phyloP scores from a whole-genome alignment of 2,888 invertebrate species.

The Eilema sororculum region DNA sequence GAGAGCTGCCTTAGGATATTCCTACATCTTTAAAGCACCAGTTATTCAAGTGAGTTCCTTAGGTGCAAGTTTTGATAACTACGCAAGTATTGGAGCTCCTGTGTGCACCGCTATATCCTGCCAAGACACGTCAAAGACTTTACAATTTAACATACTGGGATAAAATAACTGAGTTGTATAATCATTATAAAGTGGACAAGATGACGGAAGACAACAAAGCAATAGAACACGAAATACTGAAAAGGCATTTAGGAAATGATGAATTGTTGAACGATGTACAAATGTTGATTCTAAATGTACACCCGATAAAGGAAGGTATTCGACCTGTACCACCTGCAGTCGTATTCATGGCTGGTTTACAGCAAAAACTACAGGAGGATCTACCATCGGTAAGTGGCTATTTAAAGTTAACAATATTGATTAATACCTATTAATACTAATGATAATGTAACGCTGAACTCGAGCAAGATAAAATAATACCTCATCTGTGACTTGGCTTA shows the following conservation, averaged over 20 bases:
- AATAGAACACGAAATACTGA: slow-evolving; percentile 32
- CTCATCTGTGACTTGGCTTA: too few species aligned
- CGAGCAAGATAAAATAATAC: too few species aligned
- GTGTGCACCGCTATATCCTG: slow-evolving; percentile 54
- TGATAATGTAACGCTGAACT: too few species aligned
- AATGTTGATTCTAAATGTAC: slow-evolving; percentile 56
- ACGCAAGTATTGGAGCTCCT: slow-evolving; percentile 53
- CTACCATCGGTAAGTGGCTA: slow-evolving; percentile 50
- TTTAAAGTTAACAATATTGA: too few species aligned
- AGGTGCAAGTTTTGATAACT: slow-evolving; percentile 41
- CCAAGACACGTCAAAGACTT: slow-evolving; percentile 35
- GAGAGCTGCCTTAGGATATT: slow-evolving; percentile 41
- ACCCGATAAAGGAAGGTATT: slow-evolving; percentile 57
- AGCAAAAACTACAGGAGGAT: slow-evolving; percentile 44
- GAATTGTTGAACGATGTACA: slow-evolving; percentile 55
- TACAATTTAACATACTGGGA: slow-evolving; percentile 57
- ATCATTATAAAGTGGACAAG: slow-evolving; percentile 25
- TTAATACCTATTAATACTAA: too few species aligned
- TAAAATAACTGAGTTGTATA: slow-evolving; percentile 50
- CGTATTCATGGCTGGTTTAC: slow-evolving; percentile 57
- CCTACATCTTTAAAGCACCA: slow-evolving; percentile 51
- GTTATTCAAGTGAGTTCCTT: slow-evolving; percentile 62
- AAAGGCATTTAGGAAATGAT: slow-evolving; percentile 43
- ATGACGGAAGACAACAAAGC: not conserved
- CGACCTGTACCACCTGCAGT: slow-evolving; percentile 58